Conservation (phyloP, 2,888 invertebrate genomes). For the Pseudanteris insignis region DNA sequence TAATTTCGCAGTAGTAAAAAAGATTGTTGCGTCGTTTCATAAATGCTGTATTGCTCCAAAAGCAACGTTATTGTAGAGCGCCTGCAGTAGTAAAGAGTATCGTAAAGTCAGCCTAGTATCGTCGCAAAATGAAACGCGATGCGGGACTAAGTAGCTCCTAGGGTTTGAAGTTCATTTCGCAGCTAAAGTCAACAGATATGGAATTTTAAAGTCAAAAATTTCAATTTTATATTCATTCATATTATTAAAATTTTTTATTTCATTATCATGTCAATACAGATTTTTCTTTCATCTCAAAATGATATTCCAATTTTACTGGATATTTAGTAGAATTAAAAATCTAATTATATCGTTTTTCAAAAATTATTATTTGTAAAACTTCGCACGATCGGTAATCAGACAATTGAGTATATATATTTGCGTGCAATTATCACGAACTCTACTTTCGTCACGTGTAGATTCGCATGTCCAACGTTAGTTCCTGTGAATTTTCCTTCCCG, state of each 20-base stretch:
- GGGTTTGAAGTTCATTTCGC: conserved; percentile 27
- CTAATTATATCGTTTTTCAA: too few relatives aligned
- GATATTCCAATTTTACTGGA: too few relatives aligned
- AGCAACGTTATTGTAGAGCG: conserved; percentile 25
- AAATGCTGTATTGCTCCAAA: too few relatives aligned
- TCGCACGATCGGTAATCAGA: too few relatives aligned
- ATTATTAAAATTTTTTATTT: too few relatives aligned
- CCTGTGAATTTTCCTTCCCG: conserved; percentile 17
- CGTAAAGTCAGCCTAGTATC: conserved; percentile 28
- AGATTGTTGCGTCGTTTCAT: conserved; percentile 32
- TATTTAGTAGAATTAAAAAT: too few relatives aligned
- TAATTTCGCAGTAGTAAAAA: conserved; percentile 23
- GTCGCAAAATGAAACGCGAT: conserved; percentile 29
- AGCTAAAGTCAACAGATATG: neutral
- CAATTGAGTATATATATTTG: conserved; percentile 6
- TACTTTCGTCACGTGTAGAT: conserved; percentile 8
- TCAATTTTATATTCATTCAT: neutral
- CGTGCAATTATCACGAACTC: too few relatives aligned
- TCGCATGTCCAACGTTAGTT: conserved; percentile 19
- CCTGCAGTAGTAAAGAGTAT: conserved; percentile 27
- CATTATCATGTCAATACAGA: too few relatives aligned
- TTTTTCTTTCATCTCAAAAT: too few relatives aligned
- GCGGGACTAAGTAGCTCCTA: conserved; percentile 23
- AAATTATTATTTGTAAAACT: too few relatives aligned
- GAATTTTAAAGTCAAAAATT: conserved; percentile 1